Evolutionary conservation across 2,797 vertebrate species (phyloP).

Genomic region (Alcedo atthis): DNA sequence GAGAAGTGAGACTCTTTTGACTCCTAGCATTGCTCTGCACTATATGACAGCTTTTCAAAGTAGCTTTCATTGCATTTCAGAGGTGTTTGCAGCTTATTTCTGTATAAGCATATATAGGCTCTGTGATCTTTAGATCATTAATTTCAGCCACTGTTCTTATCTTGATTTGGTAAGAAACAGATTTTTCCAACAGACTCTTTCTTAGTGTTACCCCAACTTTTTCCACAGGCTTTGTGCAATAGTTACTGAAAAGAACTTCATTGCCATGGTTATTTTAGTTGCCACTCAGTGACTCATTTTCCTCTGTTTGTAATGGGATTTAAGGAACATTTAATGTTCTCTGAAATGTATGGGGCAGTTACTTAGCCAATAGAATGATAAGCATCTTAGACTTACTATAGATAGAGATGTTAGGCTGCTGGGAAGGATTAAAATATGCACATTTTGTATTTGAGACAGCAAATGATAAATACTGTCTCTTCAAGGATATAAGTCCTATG

Average conservation of each 20-base stretch:
- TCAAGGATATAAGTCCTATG: background rate
- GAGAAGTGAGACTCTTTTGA: background rate
- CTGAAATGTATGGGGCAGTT: background rate
- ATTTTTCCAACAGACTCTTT: background rate
- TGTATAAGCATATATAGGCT: background rate
- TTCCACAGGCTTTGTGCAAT: background rate
- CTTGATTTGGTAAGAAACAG: background rate
- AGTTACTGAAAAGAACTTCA: background rate
- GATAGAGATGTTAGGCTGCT: background rate
- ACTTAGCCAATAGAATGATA: background rate
- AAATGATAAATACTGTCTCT: background rate
- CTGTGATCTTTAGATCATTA: background rate
- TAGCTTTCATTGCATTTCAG: background rate
- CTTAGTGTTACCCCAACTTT: background rate
- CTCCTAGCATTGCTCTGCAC: background rate
- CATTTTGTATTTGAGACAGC: background rate
- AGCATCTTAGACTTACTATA: background rate
- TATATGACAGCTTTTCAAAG: background rate
- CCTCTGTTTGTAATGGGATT: conserved; percentile 9
- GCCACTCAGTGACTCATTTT: conserved; percentile 8
- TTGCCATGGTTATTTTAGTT: conserved; percentile 1
- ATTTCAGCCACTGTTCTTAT: background rate
- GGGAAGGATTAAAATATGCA: background rate
- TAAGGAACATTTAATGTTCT: conserved; percentile 21
- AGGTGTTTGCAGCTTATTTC: background rate